Percentiles rank a stretch among this genome's conserved stretches.
phyloP scores from a whole-genome alignment of 2,113 vertebrate genomes.

The Capreolus pygargus region DNA sequence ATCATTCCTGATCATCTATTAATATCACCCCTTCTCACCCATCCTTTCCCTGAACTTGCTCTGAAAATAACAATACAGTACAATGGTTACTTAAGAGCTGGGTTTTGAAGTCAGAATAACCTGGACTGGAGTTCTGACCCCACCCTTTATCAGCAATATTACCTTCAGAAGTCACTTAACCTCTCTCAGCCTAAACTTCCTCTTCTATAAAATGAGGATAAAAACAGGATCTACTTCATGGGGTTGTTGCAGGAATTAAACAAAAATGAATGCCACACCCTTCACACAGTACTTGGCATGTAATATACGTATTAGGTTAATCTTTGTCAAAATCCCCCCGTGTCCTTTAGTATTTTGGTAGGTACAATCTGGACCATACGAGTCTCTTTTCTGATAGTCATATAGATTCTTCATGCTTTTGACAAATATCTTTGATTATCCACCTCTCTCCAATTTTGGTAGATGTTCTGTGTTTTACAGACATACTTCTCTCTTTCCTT shows the following conservation, averaged over 20 bases:
- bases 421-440: neutral
- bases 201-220: neutral
- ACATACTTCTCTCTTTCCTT: neutral
- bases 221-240: neutral
- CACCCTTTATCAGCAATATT: neutral
- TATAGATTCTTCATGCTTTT: neutral
- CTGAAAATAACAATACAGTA: neutral
- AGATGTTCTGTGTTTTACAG: neutral
- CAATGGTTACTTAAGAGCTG: neutral
- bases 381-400: neutral
- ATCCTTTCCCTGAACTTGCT: neutral
- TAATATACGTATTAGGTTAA: neutral
- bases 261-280: neutral
- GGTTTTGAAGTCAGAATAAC: neutral
- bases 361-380: neutral
- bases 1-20: neutral
- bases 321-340: neutral
- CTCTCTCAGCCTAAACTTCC: neutral
- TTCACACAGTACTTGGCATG: neutral
- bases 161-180: neutral
- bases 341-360: neutral
- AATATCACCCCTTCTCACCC: neutral
- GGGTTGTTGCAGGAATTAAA: neutral
- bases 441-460: neutral
- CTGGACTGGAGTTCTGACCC: neutral